phyloP scores from a whole-genome alignment of 2,888 invertebrate species.

The Ceriagrion tenellum region DNA sequence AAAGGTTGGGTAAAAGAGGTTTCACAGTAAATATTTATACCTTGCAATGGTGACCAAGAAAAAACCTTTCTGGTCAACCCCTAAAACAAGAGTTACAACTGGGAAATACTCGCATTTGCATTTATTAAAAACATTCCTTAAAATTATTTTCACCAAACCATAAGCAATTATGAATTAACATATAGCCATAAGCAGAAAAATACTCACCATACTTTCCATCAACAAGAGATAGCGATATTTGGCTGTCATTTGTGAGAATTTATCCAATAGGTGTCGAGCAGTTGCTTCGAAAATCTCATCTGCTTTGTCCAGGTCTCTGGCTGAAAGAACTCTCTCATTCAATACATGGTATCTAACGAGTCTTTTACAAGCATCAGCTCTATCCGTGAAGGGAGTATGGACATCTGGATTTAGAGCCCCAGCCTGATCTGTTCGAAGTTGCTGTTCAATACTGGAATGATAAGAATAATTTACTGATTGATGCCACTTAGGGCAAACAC shows the following conservation, averaged over 20 bases:
- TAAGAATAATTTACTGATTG: slow-evolving; percentile 54
- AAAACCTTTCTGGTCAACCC: too few relatives aligned
- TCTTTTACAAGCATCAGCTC: slow-evolving; percentile 87
- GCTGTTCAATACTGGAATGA: slow-evolving; percentile 84
- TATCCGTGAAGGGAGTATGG: slow-evolving; percentile 85
- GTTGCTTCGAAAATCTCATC: slow-evolving; percentile 84
- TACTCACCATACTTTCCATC: slow-evolving; percentile 88
- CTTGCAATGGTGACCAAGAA: too few relatives aligned
- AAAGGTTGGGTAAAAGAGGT: too few relatives aligned
- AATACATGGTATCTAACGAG: slow-evolving; percentile 89
- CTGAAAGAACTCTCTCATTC: slow-evolving; percentile 83
- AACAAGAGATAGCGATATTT: slow-evolving; percentile 87
- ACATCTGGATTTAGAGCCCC: slow-evolving; percentile 87
- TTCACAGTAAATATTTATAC: too few relatives aligned
- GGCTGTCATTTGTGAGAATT: slow-evolving; percentile 85
- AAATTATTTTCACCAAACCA: too few relatives aligned
- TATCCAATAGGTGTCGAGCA: slow-evolving; percentile 84
- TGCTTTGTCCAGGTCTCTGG: slow-evolving; percentile 84
- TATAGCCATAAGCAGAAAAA: too few relatives aligned
- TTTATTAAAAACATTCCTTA: too few relatives aligned
- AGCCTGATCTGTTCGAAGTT: slow-evolving; percentile 87
- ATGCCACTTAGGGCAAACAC: neutral
- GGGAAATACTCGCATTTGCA: too few relatives aligned
- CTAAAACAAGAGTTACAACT: too few relatives aligned
- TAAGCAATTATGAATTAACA: too few relatives aligned